These are phyloP conservation scores for Loxodonta africana DNA, from an alignment of 2,113 vertebrate species.

Conservation along the genomic window DNA sequence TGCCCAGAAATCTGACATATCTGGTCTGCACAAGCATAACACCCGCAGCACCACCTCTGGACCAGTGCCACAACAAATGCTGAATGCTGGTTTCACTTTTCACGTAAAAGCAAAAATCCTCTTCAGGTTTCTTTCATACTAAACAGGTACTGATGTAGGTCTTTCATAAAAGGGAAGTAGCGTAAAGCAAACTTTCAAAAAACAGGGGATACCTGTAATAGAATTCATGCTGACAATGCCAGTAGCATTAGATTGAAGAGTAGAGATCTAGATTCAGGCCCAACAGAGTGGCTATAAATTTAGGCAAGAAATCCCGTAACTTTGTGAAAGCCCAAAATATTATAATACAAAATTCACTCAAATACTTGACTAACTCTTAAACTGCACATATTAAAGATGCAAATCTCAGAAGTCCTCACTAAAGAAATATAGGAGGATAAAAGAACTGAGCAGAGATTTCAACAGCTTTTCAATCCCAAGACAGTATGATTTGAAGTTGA, in stretches of 20 bases:
- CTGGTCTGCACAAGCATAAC: too few relatives aligned
- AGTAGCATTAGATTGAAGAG: background rate
- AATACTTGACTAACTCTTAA: background rate
- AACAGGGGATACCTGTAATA: background rate
- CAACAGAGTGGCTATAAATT: background rate
- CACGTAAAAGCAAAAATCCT: too few relatives aligned
- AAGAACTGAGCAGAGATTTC: background rate
- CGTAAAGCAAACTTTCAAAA: too few relatives aligned
- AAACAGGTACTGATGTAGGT: too few relatives aligned
- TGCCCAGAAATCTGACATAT: too few relatives aligned
- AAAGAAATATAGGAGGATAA: background rate
- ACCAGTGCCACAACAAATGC: too few relatives aligned
- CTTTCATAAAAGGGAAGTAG: too few relatives aligned
- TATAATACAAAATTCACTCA: background rate
- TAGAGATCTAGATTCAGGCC: background rate
- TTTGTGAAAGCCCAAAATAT: background rate
- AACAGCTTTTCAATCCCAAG: background rate
- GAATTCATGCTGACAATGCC: background rate
- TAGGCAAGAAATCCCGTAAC: background rate
- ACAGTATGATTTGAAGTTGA: background rate
- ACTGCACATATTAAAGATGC: background rate
- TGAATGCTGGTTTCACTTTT: too few relatives aligned
- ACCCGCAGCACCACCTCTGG: too few relatives aligned
- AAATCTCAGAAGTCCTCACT: background rate
- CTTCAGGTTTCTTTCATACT: too few relatives aligned